phyloP scores from a whole-genome alignment of 2,888 invertebrate genomes.

The Chorisops tibialis region DNA sequence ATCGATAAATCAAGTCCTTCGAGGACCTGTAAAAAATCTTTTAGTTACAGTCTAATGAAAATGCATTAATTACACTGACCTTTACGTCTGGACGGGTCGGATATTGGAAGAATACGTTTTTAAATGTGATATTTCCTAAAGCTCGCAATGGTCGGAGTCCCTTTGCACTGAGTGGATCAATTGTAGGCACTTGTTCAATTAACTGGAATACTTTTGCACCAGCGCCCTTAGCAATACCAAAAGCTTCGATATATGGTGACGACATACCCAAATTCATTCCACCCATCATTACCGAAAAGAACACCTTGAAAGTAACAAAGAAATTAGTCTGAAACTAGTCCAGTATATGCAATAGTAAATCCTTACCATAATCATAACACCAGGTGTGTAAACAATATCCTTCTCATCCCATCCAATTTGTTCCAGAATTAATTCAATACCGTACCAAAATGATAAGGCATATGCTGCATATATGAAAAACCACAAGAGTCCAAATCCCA shows the following conservation, averaged over 20 bases:
- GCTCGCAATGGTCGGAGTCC: conserved; percentile 60
- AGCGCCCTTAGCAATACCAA: conserved; percentile 75
- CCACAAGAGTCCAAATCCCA: conserved; percentile 71
- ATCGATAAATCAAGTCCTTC: conserved; percentile 63
- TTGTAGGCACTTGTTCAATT: conserved; percentile 70
- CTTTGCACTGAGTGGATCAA: conserved; percentile 64
- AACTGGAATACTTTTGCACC: conserved; percentile 73
- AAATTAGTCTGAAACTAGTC: neutral
- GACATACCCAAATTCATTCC: conserved; percentile 75
- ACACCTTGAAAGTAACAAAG: conserved; percentile 38
- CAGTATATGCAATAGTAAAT: conserved; percentile 29
- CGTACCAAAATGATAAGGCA: conserved; percentile 81
- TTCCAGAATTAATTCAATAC: conserved; percentile 63
- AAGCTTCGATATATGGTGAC: conserved; percentile 75
- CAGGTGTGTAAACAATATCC: conserved; percentile 56
- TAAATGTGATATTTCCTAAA: conserved; percentile 68
- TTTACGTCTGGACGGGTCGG: conserved; percentile 73
- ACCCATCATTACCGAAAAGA: conserved; percentile 52
- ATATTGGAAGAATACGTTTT: conserved; percentile 73
- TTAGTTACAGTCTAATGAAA: conserved; percentile 67
- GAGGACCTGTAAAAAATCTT: conserved; percentile 39
- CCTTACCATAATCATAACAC: conserved; percentile 67
- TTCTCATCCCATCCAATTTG: conserved; percentile 51
- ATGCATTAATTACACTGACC: conserved; percentile 58
- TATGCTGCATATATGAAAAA: conserved; percentile 75